phyloP scores from a whole-genome alignment of 2,113 vertebrate genomes.

The Atherinomorus stipes region DNA sequence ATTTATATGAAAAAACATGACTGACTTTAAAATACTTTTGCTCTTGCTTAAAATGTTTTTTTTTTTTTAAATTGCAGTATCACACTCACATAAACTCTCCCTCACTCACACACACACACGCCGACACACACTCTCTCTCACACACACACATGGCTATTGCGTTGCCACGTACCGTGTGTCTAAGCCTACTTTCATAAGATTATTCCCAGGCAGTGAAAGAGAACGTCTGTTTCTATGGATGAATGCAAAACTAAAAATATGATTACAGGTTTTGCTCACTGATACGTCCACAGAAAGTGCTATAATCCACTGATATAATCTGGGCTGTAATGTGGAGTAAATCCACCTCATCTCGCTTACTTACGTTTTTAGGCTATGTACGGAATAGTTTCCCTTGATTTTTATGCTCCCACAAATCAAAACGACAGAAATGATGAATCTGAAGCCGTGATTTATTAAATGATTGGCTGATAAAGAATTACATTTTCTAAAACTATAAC shows the following conservation, averaged over 20 bases:
- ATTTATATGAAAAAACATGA: not conserved
- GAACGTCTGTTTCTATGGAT: not conserved
- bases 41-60: conserved; percentile 20
- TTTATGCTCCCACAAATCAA: not conserved
- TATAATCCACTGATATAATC: conserved; percentile 62
- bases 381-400: conserved; percentile 12
- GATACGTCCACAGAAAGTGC: conserved; percentile 43
- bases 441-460: not conserved
- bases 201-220: conserved; percentile 5
- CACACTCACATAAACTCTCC: conserved; percentile 25
- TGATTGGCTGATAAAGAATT: not conserved
- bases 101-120: not conserved
- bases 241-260: conserved; percentile 15
- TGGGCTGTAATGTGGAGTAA: conserved; percentile 46
- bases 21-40: conserved; percentile 5
- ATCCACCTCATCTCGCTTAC: conserved; percentile 48
- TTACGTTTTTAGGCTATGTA: conserved; percentile 18
- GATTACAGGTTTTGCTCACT: conserved; percentile 27
- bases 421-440: not conserved
- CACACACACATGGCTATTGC: conserved; percentile 6
- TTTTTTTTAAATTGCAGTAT: conserved; percentile 22
- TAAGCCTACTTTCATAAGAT: conserved; percentile 5
- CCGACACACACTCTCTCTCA: conserved; percentile 9
- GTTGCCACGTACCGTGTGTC: not conserved
- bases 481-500: not conserved